Percentiles rank a stretch among this genome's conserved stretches.
phyloP scores from a whole-genome alignment of 1,140 invertebrate genomes.

The Alviniconcha marisindica region DNA sequence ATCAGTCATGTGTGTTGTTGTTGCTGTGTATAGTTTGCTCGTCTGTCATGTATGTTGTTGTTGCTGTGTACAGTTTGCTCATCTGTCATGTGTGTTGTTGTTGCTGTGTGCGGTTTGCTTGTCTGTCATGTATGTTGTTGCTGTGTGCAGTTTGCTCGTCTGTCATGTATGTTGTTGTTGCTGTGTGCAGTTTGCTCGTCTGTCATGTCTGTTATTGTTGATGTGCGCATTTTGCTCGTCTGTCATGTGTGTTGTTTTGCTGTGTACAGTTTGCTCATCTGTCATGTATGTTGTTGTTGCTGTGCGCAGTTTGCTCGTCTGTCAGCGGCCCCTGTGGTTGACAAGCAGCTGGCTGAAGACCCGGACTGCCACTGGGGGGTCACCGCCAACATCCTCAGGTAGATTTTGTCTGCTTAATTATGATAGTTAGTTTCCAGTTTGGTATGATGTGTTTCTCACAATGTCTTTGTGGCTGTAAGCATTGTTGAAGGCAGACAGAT shows the following conservation, averaged over 20 bases:
- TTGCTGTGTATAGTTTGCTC: no score
- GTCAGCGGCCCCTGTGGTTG: neutral
- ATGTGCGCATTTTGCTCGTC: neutral
- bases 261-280: neutral
- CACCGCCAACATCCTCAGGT: constrained; percentile 52
- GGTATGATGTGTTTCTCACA: no score
- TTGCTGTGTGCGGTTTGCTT: neutral
- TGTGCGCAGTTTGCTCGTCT: constrained; percentile 28
- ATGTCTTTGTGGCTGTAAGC: no score
- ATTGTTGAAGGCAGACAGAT: no score
- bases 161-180: no score
- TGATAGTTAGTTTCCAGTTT: no score
- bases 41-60: no score
- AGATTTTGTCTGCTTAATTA: neutral
- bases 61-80: no score
- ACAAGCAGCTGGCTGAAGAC: constrained; percentile 48
- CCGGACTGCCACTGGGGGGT: constrained; percentile 66
- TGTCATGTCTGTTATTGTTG: neutral
- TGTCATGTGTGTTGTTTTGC: neutral
- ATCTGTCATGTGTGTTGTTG: no score
- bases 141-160: no score
- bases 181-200: no score
- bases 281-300: neutral
- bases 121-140: neutral
- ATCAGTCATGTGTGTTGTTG: no score